phyloP scores from a whole-genome alignment of 2,113 vertebrate genomes.

The Desmodus rotundus region DNA sequence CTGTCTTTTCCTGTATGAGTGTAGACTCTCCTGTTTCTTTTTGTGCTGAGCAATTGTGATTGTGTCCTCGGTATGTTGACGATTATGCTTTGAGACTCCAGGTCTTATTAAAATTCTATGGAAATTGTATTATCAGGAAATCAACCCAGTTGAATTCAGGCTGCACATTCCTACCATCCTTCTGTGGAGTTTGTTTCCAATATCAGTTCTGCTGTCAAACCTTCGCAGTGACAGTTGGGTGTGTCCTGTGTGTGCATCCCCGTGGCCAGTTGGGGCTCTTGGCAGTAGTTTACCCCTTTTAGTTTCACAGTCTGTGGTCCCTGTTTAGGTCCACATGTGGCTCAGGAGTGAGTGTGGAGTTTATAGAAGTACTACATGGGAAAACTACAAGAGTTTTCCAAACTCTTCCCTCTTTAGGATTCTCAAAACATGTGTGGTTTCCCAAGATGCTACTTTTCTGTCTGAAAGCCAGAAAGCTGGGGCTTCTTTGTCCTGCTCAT shows the following conservation, averaged over 20 bases:
- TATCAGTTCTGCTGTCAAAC: neutral
- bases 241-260: too few species aligned
- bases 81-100: neutral
- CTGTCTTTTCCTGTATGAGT: neutral
- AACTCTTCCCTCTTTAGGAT: neutral
- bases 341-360: neutral
- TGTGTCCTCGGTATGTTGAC: neutral
- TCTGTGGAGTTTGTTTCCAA: neutral
- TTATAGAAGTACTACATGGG: accelerated
- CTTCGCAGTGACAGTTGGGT: neutral
- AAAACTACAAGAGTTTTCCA: neutral
- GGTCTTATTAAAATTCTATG: neutral
- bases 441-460: neutral
- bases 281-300: accelerated
- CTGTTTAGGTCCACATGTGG: too few species aligned
- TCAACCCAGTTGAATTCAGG: neutral
- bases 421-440: neutral
- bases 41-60: neutral
- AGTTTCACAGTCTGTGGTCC: neutral
- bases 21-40: neutral
- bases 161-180: neutral
- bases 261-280: too few species aligned
- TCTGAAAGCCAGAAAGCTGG: neutral
- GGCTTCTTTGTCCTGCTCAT: neutral
- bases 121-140: neutral